phyloP scores from a whole-genome alignment of 2,888 invertebrate species.

The Beris chalybata region DNA sequence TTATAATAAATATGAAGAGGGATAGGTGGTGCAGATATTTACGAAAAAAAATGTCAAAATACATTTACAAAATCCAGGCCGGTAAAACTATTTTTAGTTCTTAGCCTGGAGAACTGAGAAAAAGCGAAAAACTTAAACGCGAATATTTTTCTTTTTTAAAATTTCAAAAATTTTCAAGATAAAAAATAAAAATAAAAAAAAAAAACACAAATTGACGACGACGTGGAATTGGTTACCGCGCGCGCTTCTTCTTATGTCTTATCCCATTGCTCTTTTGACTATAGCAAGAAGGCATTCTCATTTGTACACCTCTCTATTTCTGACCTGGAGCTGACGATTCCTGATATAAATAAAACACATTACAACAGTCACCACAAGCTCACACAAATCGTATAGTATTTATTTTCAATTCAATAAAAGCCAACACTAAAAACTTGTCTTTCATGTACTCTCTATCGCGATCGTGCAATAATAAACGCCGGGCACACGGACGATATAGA shows the following conservation, averaged over 20 bases:
- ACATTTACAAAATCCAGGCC: constrained; percentile 38
- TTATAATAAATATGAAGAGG: constrained; percentile 17
- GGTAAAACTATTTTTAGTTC: constrained; percentile 41
- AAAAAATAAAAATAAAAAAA: constrained; percentile 11
- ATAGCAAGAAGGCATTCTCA: constrained; percentile 39
- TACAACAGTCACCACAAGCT: constrained; percentile 41
- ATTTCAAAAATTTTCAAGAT: constrained; percentile 30
- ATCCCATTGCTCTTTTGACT: constrained; percentile 38
- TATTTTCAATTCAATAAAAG: constrained; percentile 32
- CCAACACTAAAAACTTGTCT: constrained; percentile 29
- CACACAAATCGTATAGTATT: constrained; percentile 31
- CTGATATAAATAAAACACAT: constrained; percentile 46
- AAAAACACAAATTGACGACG: constrained; percentile 18
- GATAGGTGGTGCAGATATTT: constrained; percentile 29
- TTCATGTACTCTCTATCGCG: constrained; percentile 20
- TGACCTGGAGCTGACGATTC: constrained; percentile 48
- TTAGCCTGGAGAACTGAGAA: constrained; percentile 38
- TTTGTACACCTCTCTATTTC: constrained; percentile 48
- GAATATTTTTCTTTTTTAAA: constrained; percentile 20
- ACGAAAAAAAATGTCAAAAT: constrained; percentile 31
- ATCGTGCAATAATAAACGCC: neutral
- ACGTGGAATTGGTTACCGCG: constrained; percentile 36
- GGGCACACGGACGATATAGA: too few relatives aligned
- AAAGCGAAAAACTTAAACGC: constrained; percentile 14
- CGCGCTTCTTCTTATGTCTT: constrained; percentile 34